Percentiles rank a stretch among this genome's conserved stretches.
These are phyloP conservation scores for Scaptomyza polygonia DNA, from an alignment of 2,888 invertebrate genomes.

Conservation along the genomic window DNA sequence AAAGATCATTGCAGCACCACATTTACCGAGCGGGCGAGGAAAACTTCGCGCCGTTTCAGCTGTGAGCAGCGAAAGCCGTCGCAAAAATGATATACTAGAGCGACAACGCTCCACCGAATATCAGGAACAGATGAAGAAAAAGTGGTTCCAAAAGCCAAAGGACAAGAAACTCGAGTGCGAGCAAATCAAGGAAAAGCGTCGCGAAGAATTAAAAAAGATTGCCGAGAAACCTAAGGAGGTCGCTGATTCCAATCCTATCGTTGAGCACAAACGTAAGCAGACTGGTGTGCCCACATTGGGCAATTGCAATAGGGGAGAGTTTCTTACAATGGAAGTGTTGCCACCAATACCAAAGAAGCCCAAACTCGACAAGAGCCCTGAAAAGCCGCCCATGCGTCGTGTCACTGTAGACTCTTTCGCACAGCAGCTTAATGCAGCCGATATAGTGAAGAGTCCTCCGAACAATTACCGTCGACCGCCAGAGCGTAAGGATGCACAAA, in stretches of 20 bases:
- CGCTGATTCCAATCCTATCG: neutral
- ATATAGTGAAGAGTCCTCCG: conserved; percentile 21
- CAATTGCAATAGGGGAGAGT: conserved; percentile 86
- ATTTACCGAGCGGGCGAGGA: conserved; percentile 73
- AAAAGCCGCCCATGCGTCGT: conserved; percentile 19
- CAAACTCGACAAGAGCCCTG: conserved; percentile 24
- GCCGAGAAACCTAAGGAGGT: conserved; percentile 53
- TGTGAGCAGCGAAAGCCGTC: conserved; percentile 2
- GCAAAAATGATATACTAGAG: conserved; percentile 26
- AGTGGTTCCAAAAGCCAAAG: conserved; percentile 79
- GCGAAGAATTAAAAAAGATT: conserved; percentile 75
- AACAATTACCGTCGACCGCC: conserved; percentile 17
- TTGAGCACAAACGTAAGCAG: conserved; percentile 26
- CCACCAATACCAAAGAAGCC: conserved; percentile 33
- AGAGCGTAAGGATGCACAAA: conserved; percentile 50
- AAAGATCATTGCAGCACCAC: conserved; percentile 74
- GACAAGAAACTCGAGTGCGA: conserved; percentile 48
- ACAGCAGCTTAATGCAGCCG: conserved; percentile 44
- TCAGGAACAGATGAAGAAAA: conserved; percentile 60
- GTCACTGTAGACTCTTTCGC: conserved; percentile 51
- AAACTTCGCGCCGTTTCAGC: conserved; percentile 75
- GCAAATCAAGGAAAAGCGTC: conserved; percentile 71
- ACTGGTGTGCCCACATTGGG: conserved; percentile 83
- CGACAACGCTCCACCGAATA: conserved; percentile 36
- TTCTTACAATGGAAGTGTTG: conserved; percentile 83